Evolutionary conservation across 2,888 invertebrate species (phyloP), one percentile per base, ranked within the genome.

Genomic region (Apamea sordens): DNA sequence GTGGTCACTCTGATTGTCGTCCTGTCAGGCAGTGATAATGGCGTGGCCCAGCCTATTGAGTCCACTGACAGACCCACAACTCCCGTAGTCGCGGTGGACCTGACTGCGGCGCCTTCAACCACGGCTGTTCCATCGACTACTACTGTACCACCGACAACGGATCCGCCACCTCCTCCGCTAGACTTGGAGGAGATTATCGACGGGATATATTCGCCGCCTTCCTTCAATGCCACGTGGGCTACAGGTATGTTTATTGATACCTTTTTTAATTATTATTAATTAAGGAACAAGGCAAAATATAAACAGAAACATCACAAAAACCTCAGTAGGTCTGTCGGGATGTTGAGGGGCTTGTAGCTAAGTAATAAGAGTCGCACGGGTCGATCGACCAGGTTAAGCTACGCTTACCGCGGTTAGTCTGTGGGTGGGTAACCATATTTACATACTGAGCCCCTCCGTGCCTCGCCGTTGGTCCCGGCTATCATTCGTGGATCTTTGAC

Each of bases 211-310:
- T 95, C 97, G 24, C 97, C 98, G 0, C 97, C 97, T 81, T 96
- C 97, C 65, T 98, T 98, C 93, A 98, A 98, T 94, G 98, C 98
- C 75, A 98, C 98, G 70, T 99, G 99, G 98, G 97, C 98, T 79
- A 97, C 98, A 93, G 98, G 98, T 98, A 95, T 72, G 77, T 50
- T 28, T 56, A 44, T 36, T 75, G 44, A 18, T 8, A 24, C 18
- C 24, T 24, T 56, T 56, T 56, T 56, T 24, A 53, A 18, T 50
- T 5, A 18, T 18, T 32, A 21, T 7, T 53, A 7, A 53, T 53
- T 21, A 21, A 53, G 21, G 21, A 53, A 53, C 21, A 53, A 53
- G 7, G 7, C 50, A 50, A 53, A 53, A 7, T 50, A 18, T 50
- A 50, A 50, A 50, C 50, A 50, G 18, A 50, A 50, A 18, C 18